Conservation (phyloP, 2,888 invertebrate species). For the Ditylenchus weischeri region DNA sequence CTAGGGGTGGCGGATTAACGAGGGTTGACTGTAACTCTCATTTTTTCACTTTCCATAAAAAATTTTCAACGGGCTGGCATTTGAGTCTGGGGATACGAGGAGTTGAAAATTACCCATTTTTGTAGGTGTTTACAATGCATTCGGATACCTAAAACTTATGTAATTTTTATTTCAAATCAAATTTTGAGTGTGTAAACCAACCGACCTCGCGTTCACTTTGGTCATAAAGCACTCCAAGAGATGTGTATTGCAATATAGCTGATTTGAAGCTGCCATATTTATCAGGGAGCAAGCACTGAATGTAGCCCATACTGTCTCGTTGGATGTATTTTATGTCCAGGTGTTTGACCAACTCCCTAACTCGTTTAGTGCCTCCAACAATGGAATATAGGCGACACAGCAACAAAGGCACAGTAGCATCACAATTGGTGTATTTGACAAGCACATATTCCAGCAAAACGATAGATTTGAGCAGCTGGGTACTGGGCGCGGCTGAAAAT, state of each 20-base stretch:
- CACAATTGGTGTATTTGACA: constrained; percentile 8
- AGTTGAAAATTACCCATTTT: neutral
- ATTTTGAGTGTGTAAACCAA: no score
- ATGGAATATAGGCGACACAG: constrained; percentile 15
- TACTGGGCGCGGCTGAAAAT: neutral
- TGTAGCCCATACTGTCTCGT: constrained; percentile 45
- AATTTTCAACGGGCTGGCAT: no score
- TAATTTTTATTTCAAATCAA: no score
- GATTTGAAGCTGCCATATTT: constrained; percentile 36
- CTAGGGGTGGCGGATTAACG: no score
- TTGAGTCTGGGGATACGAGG: no score
- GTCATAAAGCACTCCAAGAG: constrained; percentile 37
- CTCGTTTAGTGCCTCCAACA: constrained; percentile 14
- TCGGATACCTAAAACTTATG: constrained; percentile 18
- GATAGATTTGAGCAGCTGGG: neutral
- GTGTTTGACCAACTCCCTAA: constrained; percentile 26
- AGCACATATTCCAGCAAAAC: constrained; percentile 14
- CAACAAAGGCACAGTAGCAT: neutral
- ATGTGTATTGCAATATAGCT: constrained; percentile 39
- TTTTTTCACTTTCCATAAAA: no score
- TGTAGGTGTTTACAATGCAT: constrained; percentile 23
- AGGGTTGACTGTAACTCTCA: no score
- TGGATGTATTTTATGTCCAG: constrained; percentile 52
- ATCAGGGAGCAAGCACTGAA: constrained; percentile 42
- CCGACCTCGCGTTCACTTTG: constrained; percentile 44